phyloP scores from a whole-genome alignment of 2,888 invertebrate genomes.

The Cinara cedri region DNA sequence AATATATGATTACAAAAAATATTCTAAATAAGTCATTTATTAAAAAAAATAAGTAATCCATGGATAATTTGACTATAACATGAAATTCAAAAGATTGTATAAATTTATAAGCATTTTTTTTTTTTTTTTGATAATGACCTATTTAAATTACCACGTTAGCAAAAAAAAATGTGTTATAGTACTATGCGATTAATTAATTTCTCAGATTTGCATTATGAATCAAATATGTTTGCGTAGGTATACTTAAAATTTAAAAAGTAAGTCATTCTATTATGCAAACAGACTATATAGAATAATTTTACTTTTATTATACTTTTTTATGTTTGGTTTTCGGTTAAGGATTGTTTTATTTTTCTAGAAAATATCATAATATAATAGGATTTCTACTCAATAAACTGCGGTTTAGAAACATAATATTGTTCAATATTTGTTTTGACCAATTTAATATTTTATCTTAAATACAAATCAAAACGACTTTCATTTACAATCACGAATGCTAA shows the following conservation, averaged over 20 bases:
- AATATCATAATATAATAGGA: too few species aligned
- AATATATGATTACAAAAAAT: too few species aligned
- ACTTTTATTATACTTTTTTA: slow-evolving; percentile 1
- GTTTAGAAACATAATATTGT: neutral
- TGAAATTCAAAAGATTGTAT: too few species aligned
- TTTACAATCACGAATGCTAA: neutral
- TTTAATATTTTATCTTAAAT: neutral
- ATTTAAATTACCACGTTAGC: neutral
- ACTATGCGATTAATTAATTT: neutral
- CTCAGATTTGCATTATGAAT: neutral
- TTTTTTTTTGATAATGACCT: slow-evolving; percentile 13
- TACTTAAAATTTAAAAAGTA: too few species aligned
- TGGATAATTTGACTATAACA: too few species aligned
- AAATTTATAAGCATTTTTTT: too few species aligned
- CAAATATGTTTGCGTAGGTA: neutral
- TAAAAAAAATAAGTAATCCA: too few species aligned
- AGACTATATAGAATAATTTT: neutral
- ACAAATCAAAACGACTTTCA: neutral
- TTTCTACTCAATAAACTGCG: neutral
- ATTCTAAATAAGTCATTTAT: too few species aligned
- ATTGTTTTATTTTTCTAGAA: neutral
- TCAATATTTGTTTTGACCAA: neutral
- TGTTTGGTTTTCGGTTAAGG: neutral
- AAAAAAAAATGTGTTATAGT: neutral
- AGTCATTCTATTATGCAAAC: neutral